Percentiles rank a stretch among this genome's conserved stretches.
Conservation (phyloP, 2,113 vertebrate genomes). For the Neotoma lepida region DNA sequence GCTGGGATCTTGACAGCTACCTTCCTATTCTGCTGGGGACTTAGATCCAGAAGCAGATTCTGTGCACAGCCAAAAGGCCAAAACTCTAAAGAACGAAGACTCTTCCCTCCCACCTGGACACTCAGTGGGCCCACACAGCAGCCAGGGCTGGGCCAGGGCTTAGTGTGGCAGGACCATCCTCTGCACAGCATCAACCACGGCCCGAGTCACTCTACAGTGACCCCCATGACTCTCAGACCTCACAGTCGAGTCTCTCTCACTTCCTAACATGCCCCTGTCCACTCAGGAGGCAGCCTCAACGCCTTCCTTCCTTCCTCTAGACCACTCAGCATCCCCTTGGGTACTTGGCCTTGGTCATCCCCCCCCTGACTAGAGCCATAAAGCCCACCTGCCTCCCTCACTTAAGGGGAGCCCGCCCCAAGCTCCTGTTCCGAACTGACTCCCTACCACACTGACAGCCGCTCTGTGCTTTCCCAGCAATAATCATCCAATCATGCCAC, state of each 20-base stretch:
- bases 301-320: not conserved
- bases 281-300: not conserved
- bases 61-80: not conserved
- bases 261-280: not conserved
- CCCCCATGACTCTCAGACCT: not conserved
- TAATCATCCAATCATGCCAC: fast-evolving
- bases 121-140: not conserved
- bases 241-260: not conserved
- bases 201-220: not conserved
- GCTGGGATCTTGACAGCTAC: not conserved
- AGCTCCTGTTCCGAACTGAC: not conserved
- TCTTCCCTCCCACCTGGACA: not conserved
- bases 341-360: not conserved
- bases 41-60: not conserved
- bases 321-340: not conserved
- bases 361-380: not conserved
- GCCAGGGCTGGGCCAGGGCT: not conserved
- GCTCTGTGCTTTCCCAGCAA: not conserved
- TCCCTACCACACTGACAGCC: not conserved
- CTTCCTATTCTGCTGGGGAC: not conserved
- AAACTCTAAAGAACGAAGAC: not conserved
- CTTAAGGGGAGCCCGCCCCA: not conserved
- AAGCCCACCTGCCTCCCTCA: not conserved
- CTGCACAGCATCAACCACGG: not conserved
- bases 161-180: not conserved